Evolutionary conservation across 2,113 vertebrate genomes (phyloP), one percentile per base, ranked within the genome.

Genomic region (Odocoileus hemionus): DNA sequence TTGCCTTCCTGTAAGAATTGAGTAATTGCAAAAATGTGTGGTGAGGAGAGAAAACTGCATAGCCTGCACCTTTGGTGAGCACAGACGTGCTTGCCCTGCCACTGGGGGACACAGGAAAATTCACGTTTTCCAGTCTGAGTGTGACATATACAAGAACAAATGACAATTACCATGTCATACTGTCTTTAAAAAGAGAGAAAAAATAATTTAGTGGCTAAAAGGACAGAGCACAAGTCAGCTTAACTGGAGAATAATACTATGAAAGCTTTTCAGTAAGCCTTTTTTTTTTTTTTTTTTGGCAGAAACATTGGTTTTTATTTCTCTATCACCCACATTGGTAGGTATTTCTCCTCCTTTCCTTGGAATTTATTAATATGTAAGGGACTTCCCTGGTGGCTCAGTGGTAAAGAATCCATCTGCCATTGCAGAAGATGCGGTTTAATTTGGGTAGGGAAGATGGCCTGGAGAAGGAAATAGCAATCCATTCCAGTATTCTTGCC

Each of bases 11-110:
- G 43, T 94, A 97, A 76, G 97, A 97, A 82, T 0, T 0, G 5
- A 97, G 86, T 98, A 96, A 97, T 78, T 61, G 82, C 79, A 78
- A 90, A 97, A 94, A 95, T 36, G 9, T 74, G 9, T 7, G 33
- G 76, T 67, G 95, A 60, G 74, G 91, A 55, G 8, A 86, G 91
- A 86, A 87, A 96, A 93, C n/a, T 83, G n/a, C 86, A 36, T 4
- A 94, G 88, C 82, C 19, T 1, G 28, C 33, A 47, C 70, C 78
- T 96, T 96, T 52, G 52, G 11, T 21, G 11, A 13, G n/a, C 58
- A 64, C 11, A 74, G 26, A 94, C 86, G 25, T 45, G 39, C 67
- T 74, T 89, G 86, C n/a, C 92, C 43, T 80, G 43, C 23, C 16
- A 26, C 43, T 16, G 39, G 55, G 76, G 60, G 30, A 39, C 47